phyloP scores from a whole-genome alignment of 2,113 vertebrate species.

The Xenopus borealis region DNA sequence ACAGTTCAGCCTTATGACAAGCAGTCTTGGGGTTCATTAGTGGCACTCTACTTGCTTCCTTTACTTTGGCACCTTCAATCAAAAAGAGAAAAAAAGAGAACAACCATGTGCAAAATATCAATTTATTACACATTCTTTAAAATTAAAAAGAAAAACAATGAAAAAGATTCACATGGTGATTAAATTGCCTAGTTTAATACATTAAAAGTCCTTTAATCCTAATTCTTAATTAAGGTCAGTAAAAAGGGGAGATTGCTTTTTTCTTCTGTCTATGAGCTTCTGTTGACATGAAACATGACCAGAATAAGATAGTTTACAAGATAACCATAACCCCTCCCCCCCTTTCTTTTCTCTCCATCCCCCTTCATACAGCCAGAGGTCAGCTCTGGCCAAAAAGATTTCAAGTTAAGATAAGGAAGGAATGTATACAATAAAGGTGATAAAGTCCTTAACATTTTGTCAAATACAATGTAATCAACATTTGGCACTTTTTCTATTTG shows the following conservation, averaged over 20 bases:
- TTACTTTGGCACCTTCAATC: too few species aligned
- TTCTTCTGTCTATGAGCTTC: neutral
- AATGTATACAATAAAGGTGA: conserved; percentile 23
- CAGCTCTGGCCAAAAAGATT: conserved; percentile 21
- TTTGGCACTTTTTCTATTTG: neutral
- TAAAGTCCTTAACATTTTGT: conserved; percentile 7
- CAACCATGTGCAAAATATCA: too few species aligned
- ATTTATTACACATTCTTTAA: too few species aligned
- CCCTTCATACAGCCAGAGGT: conserved; percentile 16
- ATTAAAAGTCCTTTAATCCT: neutral
- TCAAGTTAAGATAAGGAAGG: conserved; percentile 6
- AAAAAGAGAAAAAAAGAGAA: neutral
- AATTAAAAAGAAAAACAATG: neutral
- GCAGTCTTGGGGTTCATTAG: too few species aligned
- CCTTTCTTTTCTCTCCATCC: neutral
- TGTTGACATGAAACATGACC: neutral
- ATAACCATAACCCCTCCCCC: neutral
- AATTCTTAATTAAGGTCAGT: neutral
- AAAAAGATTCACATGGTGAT: neutral
- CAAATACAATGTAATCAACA: neutral
- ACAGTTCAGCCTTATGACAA: too few species aligned
- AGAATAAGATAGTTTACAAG: neutral
- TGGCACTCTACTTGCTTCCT: too few species aligned
- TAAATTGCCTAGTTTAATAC: neutral
- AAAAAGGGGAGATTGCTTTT: neutral